Base-by-base conservation (phyloP, 2,888 invertebrate genomes). In the Pyrrhosoma nymphula region DNA sequence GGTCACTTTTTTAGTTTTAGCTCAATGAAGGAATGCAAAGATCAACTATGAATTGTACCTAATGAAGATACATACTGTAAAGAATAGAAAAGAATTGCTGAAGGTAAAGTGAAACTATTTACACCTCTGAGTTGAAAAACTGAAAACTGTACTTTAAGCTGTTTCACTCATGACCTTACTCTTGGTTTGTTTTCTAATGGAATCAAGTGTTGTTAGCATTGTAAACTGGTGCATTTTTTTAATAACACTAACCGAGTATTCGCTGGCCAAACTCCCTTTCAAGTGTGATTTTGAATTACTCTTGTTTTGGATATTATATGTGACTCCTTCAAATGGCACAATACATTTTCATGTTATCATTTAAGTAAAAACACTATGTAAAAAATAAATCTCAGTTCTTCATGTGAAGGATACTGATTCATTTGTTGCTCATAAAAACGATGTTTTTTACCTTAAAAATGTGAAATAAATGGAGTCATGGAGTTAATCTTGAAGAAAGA, bases 281-380 rank as follows among this genome's bases (percentile, higher is more conserved):
- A 69, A 16, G 30, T 35, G 82, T 82, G 82, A 82, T 82, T 82
- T 35, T 35, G 82, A 35, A 82, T 82, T 16, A 82, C 82, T 82
- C 26, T 82, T 23, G 30, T 82, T 30, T 82, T 82, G 23, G 16
- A 82, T 82, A 35, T 35, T 26, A 23, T 26, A 35, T 82, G 82
- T 82, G 82, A 82, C 82, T 82, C 82, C 82, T 82, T 82, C 82
- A 82, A 82, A 82, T 82, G 35, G 82, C 26, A 14, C 82, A 82
- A 82, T 82, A 82, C 82, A 82, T 82, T 82, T 82, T 82, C 82
- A 82, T 82, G 82, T 82, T 82, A 30, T 35, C 82, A 26, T 82
- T 82, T 82, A 82, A 82, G 82, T 82, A 35, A 82, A 82, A 82
- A 82, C 35, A 82, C 93, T 60, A 69, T 93, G 60, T 93, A 60